Evolutionary conservation across 2,797 vertebrate genomes (phyloP), one percentile per base, ranked within the genome.

Genomic region (Tokudaia muenninki): DNA sequence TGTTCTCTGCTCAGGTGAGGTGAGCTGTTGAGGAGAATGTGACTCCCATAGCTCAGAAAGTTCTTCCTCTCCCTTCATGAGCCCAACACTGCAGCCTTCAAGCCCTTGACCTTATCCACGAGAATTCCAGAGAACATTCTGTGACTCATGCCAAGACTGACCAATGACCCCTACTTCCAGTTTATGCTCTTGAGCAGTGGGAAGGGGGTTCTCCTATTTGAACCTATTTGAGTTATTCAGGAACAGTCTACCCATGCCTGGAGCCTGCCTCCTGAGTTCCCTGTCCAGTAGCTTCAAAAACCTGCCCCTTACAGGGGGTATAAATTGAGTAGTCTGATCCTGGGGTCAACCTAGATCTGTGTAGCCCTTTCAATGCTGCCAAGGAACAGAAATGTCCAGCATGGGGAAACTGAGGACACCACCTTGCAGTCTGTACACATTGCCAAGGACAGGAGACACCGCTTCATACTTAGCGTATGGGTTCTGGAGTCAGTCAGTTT

Each of bases 151-250:
- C 2, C 26, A 88, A 82, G 31, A 41, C n/a, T 2, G 34, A 26
- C 11, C 83, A 67, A 17, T 63, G 37, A 67, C 31, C 37, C 11
- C 9, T 21, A 7, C 70, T 94, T 72, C 94, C 12, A 82, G 41
- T 55, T 80, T 41, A 7, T 92, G 13, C 11, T 86, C 74, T 90
- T 19, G 3, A 26, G 16, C 65, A 72, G 44, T 11, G 17, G 26
- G 91, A 94, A 83, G 87, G 10, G 31, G 82, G 17, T 11, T 55
- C 74, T 88, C 55, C 89, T 84, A 9, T 87, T 94, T 75, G 26
- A 29, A 31, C n/a, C n/a, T n/a, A n/a, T n/a, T n/a, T n/a, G n/a
- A 70, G 79, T 29, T 41, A n/a, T 82, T 94, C 41, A 52, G 59
- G 52, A 86, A 81, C 47, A 37, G 19, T 55, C 34, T 37, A 24